Evolutionary conservation across 2,888 invertebrate genomes (phyloP).

Genomic region (Orthosia incerta): DNA sequence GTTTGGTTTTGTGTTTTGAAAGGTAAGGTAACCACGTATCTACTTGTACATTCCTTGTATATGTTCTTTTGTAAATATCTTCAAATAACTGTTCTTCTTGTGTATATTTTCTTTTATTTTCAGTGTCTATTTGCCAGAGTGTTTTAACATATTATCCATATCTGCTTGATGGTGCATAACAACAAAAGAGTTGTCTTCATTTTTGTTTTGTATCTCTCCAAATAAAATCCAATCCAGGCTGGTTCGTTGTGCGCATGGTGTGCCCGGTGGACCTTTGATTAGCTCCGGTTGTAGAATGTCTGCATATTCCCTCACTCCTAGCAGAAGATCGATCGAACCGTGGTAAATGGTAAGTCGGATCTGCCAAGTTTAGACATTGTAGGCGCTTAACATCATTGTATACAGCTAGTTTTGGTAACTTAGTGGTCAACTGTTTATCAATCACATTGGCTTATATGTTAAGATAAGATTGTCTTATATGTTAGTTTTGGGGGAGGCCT

Average conservation of each 20-base stretch:
- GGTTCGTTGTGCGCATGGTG: constrained; percentile 60
- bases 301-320: constrained; percentile 58
- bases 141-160: constrained; percentile 20
- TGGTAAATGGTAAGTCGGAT: constrained; percentile 48
- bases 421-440: constrained; percentile 52
- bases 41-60: constrained; percentile 14
- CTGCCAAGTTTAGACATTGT: constrained; percentile 48
- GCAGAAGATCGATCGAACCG: constrained; percentile 57
- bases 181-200: constrained; percentile 20
- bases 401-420: constrained; percentile 42
- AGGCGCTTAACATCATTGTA: constrained; percentile 32
- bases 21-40: constrained; percentile 18
- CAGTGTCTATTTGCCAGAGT: constrained; percentile 19
- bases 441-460: constrained; percentile 51
- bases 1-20: constrained; percentile 19
- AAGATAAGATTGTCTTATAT: too few relatives aligned
- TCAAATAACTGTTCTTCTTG: constrained; percentile 30
- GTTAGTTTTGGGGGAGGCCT: too few relatives aligned
- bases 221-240: constrained; percentile 62
- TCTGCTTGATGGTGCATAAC: constrained; percentile 27
- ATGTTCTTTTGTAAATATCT: constrained; percentile 16
- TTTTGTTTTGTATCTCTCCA: constrained; percentile 41
- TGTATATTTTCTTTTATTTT: constrained; percentile 8
- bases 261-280: constrained; percentile 58
- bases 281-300: constrained; percentile 45